Conservation (phyloP, 2,797 vertebrate species). For the Gadopsis marmoratus region DNA sequence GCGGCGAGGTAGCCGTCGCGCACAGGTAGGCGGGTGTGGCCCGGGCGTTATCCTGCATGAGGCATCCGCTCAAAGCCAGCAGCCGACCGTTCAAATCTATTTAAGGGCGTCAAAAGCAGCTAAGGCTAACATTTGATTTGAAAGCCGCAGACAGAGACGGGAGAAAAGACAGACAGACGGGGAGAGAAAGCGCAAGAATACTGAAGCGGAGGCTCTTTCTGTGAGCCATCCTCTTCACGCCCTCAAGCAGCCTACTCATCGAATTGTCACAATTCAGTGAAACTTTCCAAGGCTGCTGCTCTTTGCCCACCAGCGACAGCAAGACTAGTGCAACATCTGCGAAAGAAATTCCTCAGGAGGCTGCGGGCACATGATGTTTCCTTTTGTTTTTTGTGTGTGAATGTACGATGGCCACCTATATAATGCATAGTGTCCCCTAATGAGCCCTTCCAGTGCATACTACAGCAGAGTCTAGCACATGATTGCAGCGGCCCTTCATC, state of each 20-base stretch:
- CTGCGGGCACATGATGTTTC: background rate
- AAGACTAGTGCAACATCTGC: conserved; percentile 14
- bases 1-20: no score
- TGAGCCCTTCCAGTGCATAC: conserved; percentile 46
- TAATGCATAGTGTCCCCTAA: conserved; percentile 46
- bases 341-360: conserved; percentile 5
- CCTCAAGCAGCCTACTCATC: conserved; percentile 38
- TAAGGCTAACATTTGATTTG: conserved; percentile 36
- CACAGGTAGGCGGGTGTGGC: no score
- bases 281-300: conserved; percentile 64
- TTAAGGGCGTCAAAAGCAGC: conserved; percentile 30
- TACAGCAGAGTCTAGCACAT: conserved; percentile 74
- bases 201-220: conserved; percentile 53
- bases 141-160: conserved; percentile 32
- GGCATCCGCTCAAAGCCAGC: conserved; percentile 19
- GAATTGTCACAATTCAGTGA: conserved; percentile 58
- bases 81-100: conserved; percentile 20
- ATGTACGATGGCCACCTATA: conserved; percentile 5
- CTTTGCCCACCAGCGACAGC: conserved; percentile 20
- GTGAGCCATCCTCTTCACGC: conserved; percentile 51
- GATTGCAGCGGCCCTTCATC: conserved; percentile 68
- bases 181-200: conserved; percentile 20
- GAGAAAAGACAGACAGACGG: conserved; percentile 13
- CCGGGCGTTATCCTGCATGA: conserved; percentile 2
- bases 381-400: conserved; percentile 8